These are phyloP conservation scores for Synergus gifuensis DNA, from an alignment of 2,888 invertebrate species.

Conservation along the genomic window DNA sequence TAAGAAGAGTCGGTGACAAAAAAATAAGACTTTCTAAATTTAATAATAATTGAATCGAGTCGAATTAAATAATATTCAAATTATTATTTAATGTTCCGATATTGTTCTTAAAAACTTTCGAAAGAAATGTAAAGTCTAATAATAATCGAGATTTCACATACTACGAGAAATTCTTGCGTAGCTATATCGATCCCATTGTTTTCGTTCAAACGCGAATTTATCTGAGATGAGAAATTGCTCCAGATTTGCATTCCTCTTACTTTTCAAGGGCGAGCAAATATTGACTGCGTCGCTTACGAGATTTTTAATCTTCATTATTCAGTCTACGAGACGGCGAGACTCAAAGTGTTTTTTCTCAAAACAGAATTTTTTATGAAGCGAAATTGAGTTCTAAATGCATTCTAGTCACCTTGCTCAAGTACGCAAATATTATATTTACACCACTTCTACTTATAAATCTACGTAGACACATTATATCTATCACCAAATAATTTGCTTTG, in stretches of 20 bases:
- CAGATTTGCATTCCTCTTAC: constrained; percentile 36
- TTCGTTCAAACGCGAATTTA: constrained; percentile 20
- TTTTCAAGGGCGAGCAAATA: constrained; percentile 38
- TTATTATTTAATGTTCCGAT: not conserved
- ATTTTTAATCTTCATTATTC: constrained; percentile 15
- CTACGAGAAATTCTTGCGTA: not conserved
- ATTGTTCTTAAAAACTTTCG: not conserved
- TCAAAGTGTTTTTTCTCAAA: constrained; percentile 13
- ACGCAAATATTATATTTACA: not conserved
- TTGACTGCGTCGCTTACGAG: constrained; percentile 10
- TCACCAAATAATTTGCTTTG: too few species aligned
- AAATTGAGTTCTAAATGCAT: constrained; percentile 10
- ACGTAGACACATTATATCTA: not conserved
- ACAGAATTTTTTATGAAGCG: not conserved
- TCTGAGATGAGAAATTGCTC: constrained; percentile 37
- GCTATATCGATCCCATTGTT: constrained; percentile 16
- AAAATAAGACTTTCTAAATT: too few species aligned
- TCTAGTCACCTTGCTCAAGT: not conserved
- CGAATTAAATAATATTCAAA: not conserved
- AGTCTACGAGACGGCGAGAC: not conserved
- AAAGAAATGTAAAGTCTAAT: not conserved
- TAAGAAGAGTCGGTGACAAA: too few species aligned
- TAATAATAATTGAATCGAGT: too few species aligned
- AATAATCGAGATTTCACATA: not conserved
- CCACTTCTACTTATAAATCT: not conserved